Percentiles rank a stretch among this genome's conserved stretches.
phyloP scores from a whole-genome alignment of 2,888 invertebrate species.

The Eupelmus urozonus region DNA sequence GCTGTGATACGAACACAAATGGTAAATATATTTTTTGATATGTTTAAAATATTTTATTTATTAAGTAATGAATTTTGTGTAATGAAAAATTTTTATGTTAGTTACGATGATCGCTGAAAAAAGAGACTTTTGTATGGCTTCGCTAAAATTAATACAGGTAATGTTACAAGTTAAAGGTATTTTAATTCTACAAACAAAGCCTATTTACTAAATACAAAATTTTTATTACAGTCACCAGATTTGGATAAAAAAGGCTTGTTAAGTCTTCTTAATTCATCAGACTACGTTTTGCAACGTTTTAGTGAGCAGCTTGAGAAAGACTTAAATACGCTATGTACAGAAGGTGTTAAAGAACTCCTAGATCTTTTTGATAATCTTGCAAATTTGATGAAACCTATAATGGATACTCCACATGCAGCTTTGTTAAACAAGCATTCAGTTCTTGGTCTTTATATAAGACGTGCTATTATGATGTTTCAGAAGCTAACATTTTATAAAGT shows the following conservation, averaged over 20 bases:
- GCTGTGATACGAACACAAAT: conserved; percentile 80
- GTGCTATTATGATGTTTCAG: conserved; percentile 89
- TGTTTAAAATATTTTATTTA: not conserved
- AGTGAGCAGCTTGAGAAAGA: conserved; percentile 81
- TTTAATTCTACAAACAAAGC: conserved; percentile 1
- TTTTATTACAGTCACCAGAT: conserved; percentile 83
- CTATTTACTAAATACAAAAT: conserved; percentile 35
- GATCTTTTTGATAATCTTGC: conserved; percentile 83
- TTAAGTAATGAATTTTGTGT: not conserved
- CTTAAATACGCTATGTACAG: conserved; percentile 80
- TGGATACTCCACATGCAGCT: conserved; percentile 69
- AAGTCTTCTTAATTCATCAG: conserved; percentile 82
- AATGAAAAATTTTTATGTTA: conserved; percentile 48
- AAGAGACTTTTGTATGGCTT: conserved; percentile 88
- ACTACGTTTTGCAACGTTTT: conserved; percentile 81
- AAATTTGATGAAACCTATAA: conserved; percentile 80
- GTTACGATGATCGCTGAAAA: conserved; percentile 76
- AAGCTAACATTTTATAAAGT: conserved; percentile 91
- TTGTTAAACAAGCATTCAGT: conserved; percentile 74
- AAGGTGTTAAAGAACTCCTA: conserved; percentile 80
- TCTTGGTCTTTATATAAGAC: conserved; percentile 88
- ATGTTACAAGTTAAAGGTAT: conserved; percentile 4
- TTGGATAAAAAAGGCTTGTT: conserved; percentile 85
- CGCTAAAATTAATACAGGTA: conserved; percentile 89
- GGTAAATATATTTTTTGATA: conserved; percentile 69